Percentiles rank a stretch among this genome's conserved stretches.
Conservation (phyloP, 2,797 vertebrate genomes). For the Gymnothorax reevesii region DNA sequence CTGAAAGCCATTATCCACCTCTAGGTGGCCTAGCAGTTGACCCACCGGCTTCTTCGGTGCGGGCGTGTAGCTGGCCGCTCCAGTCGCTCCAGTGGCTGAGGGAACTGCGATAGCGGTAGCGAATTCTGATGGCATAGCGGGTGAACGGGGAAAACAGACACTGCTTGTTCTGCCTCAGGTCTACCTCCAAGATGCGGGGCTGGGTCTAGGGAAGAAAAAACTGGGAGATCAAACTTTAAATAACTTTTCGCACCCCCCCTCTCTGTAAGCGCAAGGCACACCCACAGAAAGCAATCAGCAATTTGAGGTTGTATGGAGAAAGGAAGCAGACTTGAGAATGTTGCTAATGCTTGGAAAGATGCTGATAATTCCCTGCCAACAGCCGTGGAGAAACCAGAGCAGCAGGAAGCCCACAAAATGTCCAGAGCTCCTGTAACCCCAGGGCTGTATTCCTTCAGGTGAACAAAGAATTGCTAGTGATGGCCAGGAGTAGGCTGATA, state of each 20-base stretch:
- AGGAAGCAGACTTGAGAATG: background rate
- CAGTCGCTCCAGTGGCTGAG: conserved; percentile 64
- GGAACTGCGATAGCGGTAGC: conserved; percentile 51
- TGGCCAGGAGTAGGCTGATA: no score
- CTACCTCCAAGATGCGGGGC: conserved; percentile 36
- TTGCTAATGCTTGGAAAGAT: no score
- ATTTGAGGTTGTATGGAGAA: background rate
- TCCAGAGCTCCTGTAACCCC: no score
- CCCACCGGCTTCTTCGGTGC: conserved; percentile 65
- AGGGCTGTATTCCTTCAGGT: no score
- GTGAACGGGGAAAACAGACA: conserved; percentile 64
- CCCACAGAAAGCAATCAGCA: background rate
- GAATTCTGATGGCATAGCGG: conserved; percentile 58
- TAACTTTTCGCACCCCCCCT: background rate
- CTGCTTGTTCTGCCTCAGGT: conserved; percentile 23
- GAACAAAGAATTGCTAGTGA: no score
- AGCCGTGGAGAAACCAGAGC: no score
- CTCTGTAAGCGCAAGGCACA: no score
- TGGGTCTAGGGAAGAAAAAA: conserved; percentile 20
- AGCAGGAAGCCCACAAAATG: no score
- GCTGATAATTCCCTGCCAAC: no score
- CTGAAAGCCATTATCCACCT: no score
- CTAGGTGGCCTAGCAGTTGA: no score
- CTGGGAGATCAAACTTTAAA: background rate
- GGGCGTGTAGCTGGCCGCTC: conserved; percentile 51